Evolutionary conservation across 2,113 vertebrate genomes (phyloP), one percentile per base, ranked within the genome.

Genomic region (Rissa tridactyla): DNA sequence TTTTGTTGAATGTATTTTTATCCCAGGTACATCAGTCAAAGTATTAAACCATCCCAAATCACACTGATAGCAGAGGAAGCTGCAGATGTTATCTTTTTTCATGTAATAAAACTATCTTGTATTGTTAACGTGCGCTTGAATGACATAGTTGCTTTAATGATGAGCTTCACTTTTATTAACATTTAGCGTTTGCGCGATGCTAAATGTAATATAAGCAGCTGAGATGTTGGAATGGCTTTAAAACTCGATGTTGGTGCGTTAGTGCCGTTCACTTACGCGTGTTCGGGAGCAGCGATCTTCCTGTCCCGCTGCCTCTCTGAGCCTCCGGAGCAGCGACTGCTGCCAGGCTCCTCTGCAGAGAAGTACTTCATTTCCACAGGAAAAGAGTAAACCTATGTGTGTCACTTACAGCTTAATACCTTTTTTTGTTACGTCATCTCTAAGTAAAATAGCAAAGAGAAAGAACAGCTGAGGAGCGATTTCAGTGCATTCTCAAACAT

Each of bases 381-480:
- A 27, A 19, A 23, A 42, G 14, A 38, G 22, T 16, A 38, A 38
- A 15, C 42, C 42, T 23, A 1, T 29, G 0, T 12, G 1, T 26
- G 64, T 20, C 69, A 16, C 13, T 42, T 23, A n/a, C 29, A 58
- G 44, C 42, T 49, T 58, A 29, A 25, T 51, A 11, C 15, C 10
- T 36, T 25, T 29, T 29, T 14, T 32, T 34, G n/a, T 38, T 55
- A 4, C 30, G 40, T 38, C 13, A 82, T 58, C 65, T 58, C 13
- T 26, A 38, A 23, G 61, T 42, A 27, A 13, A 36, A 13, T 16
- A 49, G 10, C 23, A 11, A 27, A 54, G 40, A 42, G 46, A 22
- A 38, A 9, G 13, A 13, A 4, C 13, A 54, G 49, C 20, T 15
- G 34, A 26, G 40, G 21, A 55, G 82, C 19, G 10, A 7, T 36